These are phyloP conservation scores for Cheilosia pagana DNA, from an alignment of 2,888 invertebrate genomes.

Conservation along the genomic window DNA sequence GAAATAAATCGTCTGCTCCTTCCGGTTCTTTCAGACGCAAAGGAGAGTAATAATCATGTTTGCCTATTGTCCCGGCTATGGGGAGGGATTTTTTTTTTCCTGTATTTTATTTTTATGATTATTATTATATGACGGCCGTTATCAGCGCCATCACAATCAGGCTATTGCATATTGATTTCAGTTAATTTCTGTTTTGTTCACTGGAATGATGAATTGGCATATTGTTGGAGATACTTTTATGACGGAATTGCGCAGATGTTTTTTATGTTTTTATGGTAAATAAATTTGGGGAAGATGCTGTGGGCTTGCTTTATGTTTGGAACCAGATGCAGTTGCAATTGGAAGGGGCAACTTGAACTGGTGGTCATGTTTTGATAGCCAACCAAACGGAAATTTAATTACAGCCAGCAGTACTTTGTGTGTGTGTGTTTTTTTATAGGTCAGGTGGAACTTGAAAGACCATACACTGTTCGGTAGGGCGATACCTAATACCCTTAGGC, in stretches of 20 bases:
- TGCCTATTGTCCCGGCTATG: slow-evolving; percentile 14
- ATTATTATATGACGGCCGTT: slow-evolving; percentile 50
- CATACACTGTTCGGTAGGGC: too few relatives aligned
- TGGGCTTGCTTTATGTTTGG: not conserved
- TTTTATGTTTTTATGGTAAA: not conserved
- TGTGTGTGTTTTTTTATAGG: not conserved
- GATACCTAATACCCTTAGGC: too few relatives aligned
- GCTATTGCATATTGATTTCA: slow-evolving; percentile 59
- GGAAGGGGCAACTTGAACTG: too few relatives aligned
- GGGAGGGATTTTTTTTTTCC: not conserved
- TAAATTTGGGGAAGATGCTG: not conserved
- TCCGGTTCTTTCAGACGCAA: slow-evolving; percentile 27
- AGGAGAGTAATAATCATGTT: slow-evolving; percentile 8
- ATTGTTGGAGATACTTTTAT: slow-evolving; percentile 9
- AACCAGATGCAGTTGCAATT: not conserved
- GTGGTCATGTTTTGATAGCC: not conserved
- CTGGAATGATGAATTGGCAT: slow-evolving; percentile 2
- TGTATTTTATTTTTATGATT: slow-evolving; percentile 41
- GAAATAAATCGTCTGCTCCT: slow-evolving; percentile 48
- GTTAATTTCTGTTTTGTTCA: slow-evolving; percentile 27
- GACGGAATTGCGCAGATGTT: not conserved
- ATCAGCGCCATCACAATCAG: slow-evolving; percentile 56
- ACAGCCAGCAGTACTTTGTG: not conserved
- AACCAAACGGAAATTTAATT: slow-evolving; percentile 19
- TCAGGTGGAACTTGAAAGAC: not conserved